Base-by-base conservation (phyloP, 1,140 invertebrate species). In the Diprion similis region DNA sequence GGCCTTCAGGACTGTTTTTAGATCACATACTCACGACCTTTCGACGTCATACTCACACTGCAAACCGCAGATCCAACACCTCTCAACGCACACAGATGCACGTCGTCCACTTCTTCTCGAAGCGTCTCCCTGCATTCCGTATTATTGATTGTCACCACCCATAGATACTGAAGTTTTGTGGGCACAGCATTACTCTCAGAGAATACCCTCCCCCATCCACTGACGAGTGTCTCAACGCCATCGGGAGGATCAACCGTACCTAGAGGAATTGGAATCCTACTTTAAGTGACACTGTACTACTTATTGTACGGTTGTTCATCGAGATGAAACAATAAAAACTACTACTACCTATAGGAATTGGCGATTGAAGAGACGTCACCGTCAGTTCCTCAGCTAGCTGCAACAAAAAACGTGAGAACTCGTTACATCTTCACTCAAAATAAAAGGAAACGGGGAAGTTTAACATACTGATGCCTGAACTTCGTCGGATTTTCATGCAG, bases 71-170 rank as follows among this genome's bases (percentile, higher is more conserved):
- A 81, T 46, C 90, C 90, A 37, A 75, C 78, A 66, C 86, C 86
- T 9, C 89, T 90, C 11, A 90, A 80, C 0, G 90, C 89, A 77
- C 91, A 91, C 18, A 92, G 87, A 72, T 91, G 89, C 1, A 76
- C 79, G 10, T 51, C 45, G 7, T 0, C 13, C 10, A 72, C 2
- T 13, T 10, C 18, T 18, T 46, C 10, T n/a, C 3, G 8, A 15
- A 72, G 19, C 17, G n/a, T 46, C 3, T 10, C 18, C 65, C 45
- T 13, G 66, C 18, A 24, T 8, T 37, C 19, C 65, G 48, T 65
- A 59, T 67, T 68, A 10, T 64, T 76, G 71, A 65, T 72, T 76
- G 1, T 24, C 65, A 1, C 66, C 46, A 15, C 37, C 17, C 13
- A 11, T 18, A 18, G 13, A n/a, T 37, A 69, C 17, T 71, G 67